A percentile compares a stretch with the other conserved stretches of the same genome.
Conservation (phyloP, 2,797 vertebrate species). For the Bucorvus abyssinicus region DNA sequence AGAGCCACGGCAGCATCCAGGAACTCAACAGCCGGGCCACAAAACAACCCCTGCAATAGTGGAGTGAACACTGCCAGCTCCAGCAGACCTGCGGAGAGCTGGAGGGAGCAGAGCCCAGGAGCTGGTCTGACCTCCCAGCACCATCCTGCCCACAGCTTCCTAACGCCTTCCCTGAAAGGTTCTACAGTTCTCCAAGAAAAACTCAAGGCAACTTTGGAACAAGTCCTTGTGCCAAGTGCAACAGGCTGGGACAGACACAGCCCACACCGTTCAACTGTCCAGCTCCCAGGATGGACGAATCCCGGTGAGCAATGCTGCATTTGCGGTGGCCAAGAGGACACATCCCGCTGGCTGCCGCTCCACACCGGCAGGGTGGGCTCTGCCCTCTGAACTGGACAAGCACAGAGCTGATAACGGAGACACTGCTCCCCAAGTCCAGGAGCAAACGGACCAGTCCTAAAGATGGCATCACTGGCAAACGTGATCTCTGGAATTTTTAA, state of each 20-base stretch:
- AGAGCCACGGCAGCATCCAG: neutral
- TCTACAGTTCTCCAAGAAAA: neutral
- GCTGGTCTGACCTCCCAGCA: neutral
- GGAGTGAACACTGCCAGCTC: neutral
- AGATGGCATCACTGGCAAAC: neutral
- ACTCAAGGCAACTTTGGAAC: neutral
- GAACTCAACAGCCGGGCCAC: neutral
- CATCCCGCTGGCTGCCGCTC: neutral
- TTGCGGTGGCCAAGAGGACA: neutral
- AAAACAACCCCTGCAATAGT: neutral
- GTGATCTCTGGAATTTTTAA: neutral
- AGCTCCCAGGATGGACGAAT: neutral
- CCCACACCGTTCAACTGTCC: fast-evolving
- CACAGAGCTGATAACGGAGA: neutral
- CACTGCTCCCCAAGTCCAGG: neutral
- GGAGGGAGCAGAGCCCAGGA: neutral
- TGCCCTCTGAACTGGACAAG: neutral
- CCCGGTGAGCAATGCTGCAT: neutral
- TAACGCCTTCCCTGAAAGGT: neutral
- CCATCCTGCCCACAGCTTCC: neutral
- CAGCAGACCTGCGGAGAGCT: neutral
- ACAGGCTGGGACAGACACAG: neutral
- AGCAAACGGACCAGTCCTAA: neutral
- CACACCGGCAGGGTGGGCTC: too few species aligned
- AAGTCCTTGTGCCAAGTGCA: too few species aligned